Conservation (phyloP, 2,797 vertebrate species). For the Thunnus albacares region DNA sequence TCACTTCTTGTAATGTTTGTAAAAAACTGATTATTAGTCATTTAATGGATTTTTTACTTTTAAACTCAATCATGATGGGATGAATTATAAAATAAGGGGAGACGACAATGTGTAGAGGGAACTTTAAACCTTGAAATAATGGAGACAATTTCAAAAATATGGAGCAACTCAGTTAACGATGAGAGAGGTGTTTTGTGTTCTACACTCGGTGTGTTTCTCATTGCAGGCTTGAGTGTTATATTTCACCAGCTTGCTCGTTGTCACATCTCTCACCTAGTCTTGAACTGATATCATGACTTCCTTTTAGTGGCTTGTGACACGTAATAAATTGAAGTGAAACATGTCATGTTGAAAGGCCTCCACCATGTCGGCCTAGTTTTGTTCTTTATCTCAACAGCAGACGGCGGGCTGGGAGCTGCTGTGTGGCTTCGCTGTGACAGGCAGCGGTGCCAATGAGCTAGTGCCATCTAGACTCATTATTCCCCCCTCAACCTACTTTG, state of each 20-base stretch:
- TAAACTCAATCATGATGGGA: neutral
- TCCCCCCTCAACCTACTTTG: conserved; percentile 54
- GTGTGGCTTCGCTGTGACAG: conserved; percentile 61
- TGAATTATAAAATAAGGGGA: neutral
- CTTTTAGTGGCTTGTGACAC: conserved; percentile 64
- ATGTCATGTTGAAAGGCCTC: conserved; percentile 61
- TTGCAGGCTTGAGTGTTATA: conserved; percentile 44
- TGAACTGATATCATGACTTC: conserved; percentile 61
- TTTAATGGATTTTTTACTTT: too few species aligned
- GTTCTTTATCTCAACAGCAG: conserved; percentile 70
- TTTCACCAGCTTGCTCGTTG: conserved; percentile 58
- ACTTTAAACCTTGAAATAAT: conserved; percentile 23
- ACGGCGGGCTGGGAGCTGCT: conserved; percentile 51
- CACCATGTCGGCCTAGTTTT: conserved; percentile 49
- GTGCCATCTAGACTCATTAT: conserved; percentile 64
- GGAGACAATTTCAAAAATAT: conserved; percentile 8
- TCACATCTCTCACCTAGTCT: conserved; percentile 60
- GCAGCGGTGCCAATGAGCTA: conserved; percentile 60
- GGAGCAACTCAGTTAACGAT: conserved; percentile 9
- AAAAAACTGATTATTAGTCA: too few species aligned
- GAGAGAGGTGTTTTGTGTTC: conserved; percentile 24
- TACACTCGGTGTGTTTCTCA: conserved; percentile 21
- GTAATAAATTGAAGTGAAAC: conserved; percentile 68
- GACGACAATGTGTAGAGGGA: neutral
- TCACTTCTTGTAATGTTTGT: too few species aligned